Conservation (phyloP, 2,797 vertebrate species). For the Cheirogaleus major region DNA sequence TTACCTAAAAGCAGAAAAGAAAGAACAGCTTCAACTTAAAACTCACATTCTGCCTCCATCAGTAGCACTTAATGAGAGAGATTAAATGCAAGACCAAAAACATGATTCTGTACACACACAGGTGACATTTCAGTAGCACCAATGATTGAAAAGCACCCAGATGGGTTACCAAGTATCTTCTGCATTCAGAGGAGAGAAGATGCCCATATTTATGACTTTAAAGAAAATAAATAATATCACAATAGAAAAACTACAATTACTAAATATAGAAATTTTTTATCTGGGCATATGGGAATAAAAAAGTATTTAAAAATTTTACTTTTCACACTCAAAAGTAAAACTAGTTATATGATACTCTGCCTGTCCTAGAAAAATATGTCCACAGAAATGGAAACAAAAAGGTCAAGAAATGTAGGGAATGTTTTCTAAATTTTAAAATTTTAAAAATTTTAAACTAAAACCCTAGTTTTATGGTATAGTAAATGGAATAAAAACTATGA, state of each 20-base stretch:
- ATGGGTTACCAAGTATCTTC: not conserved
- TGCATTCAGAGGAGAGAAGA: not conserved
- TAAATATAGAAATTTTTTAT: not conserved
- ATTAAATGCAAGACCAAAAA: not conserved
- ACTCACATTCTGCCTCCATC: not conserved
- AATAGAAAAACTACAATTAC: not conserved
- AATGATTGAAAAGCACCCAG: not conserved
- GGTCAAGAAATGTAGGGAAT: not conserved
- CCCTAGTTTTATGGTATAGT: not conserved
- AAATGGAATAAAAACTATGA: not conserved
- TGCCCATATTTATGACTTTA: not conserved
- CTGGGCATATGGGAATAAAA: not conserved
- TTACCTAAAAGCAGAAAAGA: not conserved
- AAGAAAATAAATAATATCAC: not conserved
- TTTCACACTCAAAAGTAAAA: constrained; percentile 37
- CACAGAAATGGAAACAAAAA: not conserved
- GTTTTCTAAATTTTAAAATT: not conserved
- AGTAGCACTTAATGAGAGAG: not conserved
- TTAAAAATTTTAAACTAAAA: constrained; percentile 22
- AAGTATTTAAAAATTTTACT: constrained; percentile 29
- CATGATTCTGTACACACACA: not conserved
- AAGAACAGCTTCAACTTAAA: constrained; percentile 10
- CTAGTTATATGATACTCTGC: not conserved
- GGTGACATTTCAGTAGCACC: not conserved
- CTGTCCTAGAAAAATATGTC: not conserved